Percentiles rank a stretch among this genome's conserved stretches.
Conservation (phyloP, 2,113 vertebrate genomes). For the Poicephalus gulielmi region DNA sequence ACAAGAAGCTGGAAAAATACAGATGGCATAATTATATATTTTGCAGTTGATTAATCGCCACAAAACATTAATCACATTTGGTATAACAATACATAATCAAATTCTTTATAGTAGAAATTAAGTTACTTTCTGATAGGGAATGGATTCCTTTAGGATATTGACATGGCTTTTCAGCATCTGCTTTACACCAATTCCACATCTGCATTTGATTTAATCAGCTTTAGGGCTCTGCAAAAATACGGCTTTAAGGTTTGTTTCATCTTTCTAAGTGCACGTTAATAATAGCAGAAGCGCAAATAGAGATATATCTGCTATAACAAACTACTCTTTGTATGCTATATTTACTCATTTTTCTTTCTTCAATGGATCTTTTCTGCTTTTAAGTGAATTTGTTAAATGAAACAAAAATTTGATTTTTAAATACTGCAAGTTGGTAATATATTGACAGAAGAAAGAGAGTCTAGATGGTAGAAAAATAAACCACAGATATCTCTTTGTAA, state of each 20-base stretch:
- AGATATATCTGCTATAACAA: conserved; percentile 49
- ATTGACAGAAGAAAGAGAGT: background rate
- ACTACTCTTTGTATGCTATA: background rate
- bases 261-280: conserved; percentile 58
- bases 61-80: conserved; percentile 86
- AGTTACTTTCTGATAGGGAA: conserved; percentile 78
- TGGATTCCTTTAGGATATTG: conserved; percentile 82
- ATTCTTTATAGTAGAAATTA: conserved; percentile 82
- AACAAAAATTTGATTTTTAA: background rate
- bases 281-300: conserved; percentile 54
- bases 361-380: conserved; percentile 3
- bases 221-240: conserved; percentile 66
- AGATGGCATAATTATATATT: conserved; percentile 84
- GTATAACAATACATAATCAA: conserved; percentile 82
- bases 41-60: conserved; percentile 85
- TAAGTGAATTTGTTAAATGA: background rate
- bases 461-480: background rate
- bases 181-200: conserved; percentile 76
- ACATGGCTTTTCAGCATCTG: conserved; percentile 78
- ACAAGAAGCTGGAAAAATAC: conserved; percentile 78
- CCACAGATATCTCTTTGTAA: background rate
- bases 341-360: background rate
- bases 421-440: background rate
- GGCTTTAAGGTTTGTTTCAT: conserved; percentile 70
- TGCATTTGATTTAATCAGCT: conserved; percentile 78